These are phyloP conservation scores for Aphidoletes aphidimyza DNA, from an alignment of 2,888 invertebrate species.

Conservation along the genomic window DNA sequence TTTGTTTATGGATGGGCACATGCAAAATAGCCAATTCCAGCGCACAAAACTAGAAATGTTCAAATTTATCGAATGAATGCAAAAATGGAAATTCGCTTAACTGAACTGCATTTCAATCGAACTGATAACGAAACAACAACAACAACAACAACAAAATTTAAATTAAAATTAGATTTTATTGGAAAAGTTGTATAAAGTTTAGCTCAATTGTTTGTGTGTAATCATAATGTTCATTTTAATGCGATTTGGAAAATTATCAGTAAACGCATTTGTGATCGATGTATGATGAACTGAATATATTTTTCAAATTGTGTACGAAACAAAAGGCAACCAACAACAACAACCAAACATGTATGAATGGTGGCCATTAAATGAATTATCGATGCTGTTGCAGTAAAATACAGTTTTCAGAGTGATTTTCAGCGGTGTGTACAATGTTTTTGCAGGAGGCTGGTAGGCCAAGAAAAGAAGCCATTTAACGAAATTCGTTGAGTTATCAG, in stretches of 20 bases:
- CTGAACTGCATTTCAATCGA: neutral
- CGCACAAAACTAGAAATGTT: neutral
- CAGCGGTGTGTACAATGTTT: neutral
- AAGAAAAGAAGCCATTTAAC: slow-evolving; percentile 14
- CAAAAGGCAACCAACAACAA: too few relatives aligned
- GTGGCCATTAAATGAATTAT: slow-evolving; percentile 7
- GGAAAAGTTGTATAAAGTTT: neutral
- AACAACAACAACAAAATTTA: too few relatives aligned
- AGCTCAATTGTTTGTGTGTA: neutral
- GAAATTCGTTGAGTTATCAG: slow-evolving; percentile 1
- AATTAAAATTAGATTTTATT: too few relatives aligned
- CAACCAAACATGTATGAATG: neutral
- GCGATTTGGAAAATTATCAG: neutral
- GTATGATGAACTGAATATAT: neutral
- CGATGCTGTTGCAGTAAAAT: neutral
- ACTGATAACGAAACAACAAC: neutral
- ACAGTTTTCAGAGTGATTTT: neutral
- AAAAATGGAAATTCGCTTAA: slow-evolving; percentile 19
- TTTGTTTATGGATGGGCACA: neutral
- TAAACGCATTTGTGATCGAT: neutral
- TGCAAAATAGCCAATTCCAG: neutral
- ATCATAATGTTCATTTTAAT: neutral
- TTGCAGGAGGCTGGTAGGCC: slow-evolving; percentile 9
- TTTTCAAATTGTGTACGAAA: neutral
- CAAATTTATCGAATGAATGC: neutral